Base-by-base conservation (phyloP, 2,113 vertebrate species). In the Pseudolaguvia tuberculata region DNA sequence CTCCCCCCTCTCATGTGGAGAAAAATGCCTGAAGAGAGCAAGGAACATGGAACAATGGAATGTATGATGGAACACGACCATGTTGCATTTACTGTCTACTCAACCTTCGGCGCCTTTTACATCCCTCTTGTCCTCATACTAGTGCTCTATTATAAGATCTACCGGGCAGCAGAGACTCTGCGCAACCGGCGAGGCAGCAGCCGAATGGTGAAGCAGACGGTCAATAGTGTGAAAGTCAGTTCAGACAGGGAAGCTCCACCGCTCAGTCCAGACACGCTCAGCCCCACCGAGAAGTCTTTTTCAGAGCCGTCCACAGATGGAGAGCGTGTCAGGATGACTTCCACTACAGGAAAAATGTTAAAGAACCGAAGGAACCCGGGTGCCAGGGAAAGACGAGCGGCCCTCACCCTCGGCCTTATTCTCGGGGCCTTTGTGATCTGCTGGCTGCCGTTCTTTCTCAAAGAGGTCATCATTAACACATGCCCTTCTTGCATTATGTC, bases 81-180 rank as follows among this genome's bases (percentile, higher is more conserved):
- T 61, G 91, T 94, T 7, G 84, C 91, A 59, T 94, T 65, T 70
- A 93, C 93, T 3, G 92, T 94, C 81, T 94, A 94, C 75, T 93
- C 91, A 23, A 94, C 93, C 0, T 93, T 94, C 70, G 93, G 93
- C 12, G 93, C 93, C 15, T 94, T 94, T 86, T 94, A 94, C 72
- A 93, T 94, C 77, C 93, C 93, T 0, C 81, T 94, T 20, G 78
- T 89, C 52, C 82, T 94, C 81, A 94, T 94, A 81, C 82, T 94
- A 79, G 93, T 94, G 66, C 93, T 94, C 72, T 94, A 94, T 73
- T 94, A 93, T 84, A 94, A 93, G 87, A 94, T 94, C 85, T 94
- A 94, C 81, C 91, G 87, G 70, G 92, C 93, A 39, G 93, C 93
- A 53, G 91, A 92, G 82, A 92, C 84, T 0, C 90, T 94, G 57